Percentiles rank a stretch among this genome's conserved stretches.
Evolutionary conservation across 2,113 vertebrate genomes (phyloP).

Genomic region (Chroicocephalus ridibundus): DNA sequence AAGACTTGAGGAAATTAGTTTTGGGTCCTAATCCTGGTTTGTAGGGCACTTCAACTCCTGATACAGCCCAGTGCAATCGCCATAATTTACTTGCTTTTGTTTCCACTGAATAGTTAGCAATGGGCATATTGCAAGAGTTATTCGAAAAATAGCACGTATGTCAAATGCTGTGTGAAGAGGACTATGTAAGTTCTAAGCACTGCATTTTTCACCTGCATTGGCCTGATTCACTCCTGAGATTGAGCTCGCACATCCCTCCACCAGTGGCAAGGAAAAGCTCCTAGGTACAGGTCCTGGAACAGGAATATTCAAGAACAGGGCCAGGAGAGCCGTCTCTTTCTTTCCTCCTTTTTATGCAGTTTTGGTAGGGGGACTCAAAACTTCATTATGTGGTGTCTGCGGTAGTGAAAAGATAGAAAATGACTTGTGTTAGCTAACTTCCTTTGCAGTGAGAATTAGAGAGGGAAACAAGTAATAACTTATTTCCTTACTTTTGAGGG

Average conservation of each 20-base stretch:
- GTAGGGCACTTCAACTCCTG: not conserved
- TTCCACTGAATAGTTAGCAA: not conserved
- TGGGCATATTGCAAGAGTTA: not conserved
- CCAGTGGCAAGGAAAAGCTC: not conserved
- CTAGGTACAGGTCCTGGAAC: not conserved
- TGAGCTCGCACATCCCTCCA: not conserved
- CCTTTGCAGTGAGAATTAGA: not conserved
- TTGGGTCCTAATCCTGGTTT: not conserved
- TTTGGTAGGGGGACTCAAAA: not conserved
- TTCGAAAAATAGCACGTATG: not conserved
- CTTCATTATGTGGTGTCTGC: not conserved
- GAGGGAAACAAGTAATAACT: not conserved
- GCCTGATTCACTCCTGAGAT: not conserved
- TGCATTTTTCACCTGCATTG: not conserved
- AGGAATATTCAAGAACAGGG: not conserved
- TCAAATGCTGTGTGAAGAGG: not conserved
- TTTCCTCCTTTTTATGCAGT: not conserved
- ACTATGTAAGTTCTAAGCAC: not conserved
- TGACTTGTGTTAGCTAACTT: not conserved
- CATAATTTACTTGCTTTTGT: not conserved
- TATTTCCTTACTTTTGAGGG: not conserved
- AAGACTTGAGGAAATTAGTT: not conserved
- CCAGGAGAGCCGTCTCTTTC: not conserved
- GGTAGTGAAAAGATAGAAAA: not conserved
- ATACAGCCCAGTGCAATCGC: not conserved